Evolutionary conservation across 2,888 invertebrate species (phyloP).

Genomic region (Lycophotia porphyrea): DNA sequence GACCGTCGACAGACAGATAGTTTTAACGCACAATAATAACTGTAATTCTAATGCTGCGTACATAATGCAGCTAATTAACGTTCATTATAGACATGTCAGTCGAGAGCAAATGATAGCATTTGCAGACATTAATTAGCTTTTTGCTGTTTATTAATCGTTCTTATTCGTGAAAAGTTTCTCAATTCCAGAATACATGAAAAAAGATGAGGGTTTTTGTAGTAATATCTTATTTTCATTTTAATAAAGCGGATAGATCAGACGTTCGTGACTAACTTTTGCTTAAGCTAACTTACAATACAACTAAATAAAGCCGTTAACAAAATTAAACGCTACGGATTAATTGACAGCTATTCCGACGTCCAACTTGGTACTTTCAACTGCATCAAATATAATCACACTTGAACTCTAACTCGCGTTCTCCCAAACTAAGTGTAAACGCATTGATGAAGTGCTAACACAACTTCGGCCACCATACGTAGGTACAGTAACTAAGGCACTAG

Average conservation of each 20-base stretch:
- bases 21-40: conserved; percentile 10
- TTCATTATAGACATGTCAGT: conserved; percentile 26
- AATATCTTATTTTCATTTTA: neutral
- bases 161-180: neutral
- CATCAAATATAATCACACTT: conserved; percentile 45
- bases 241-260: neutral
- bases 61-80: conserved; percentile 16
- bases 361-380: conserved; percentile 34
- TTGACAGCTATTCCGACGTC: neutral
- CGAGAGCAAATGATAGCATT: conserved; percentile 25
- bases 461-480: conserved; percentile 14
- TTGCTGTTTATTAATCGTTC: conserved; percentile 13
- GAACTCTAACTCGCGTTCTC: neutral
- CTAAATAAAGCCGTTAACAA: neutral
- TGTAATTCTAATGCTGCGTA: conserved; percentile 23
- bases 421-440: conserved; percentile 30
- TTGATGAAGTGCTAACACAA: conserved; percentile 50
- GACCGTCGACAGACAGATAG: neutral
- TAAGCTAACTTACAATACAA: neutral
- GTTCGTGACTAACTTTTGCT: neutral
- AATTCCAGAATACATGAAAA: neutral
- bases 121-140: conserved; percentile 31
- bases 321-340: conserved; percentile 20
- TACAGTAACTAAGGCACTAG: conserved; percentile 14
- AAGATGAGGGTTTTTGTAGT: neutral